Base-by-base conservation (phyloP, 64 coral and sea anemone genomes). In the Anthopleura sola region DNA sequence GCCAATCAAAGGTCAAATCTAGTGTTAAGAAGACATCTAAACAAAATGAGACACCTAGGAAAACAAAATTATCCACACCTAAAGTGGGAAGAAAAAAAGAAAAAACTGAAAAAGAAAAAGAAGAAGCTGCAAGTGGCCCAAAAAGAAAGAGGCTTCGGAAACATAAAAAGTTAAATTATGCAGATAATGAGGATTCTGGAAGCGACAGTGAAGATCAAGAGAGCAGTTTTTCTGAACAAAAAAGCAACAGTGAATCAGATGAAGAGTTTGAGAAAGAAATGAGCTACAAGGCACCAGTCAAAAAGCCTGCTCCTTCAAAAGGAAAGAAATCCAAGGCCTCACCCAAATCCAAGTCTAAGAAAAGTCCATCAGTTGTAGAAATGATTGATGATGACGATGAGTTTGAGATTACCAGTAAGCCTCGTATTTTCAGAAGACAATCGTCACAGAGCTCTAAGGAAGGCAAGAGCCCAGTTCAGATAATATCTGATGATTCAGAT, bases 401-500 rank as follows among this genome's bases (percentile, higher is more conserved):
- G 32, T 91, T 91, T 91, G 89, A 91, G 28, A 66, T 91, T 1
- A 69, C 75, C 8, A 91, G 89, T 47, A 86, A 91, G 50, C 89
- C 89, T n/a, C 50, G 50, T 23, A 64, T 90, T 23, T 53, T 54
- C 16, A 81, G 55, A 19, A 85, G 74, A 69, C 50, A 53, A 17
- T 53, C 50, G 14, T 53, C 50, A 53, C 50, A 53, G 13, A 75
- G 36, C 78, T 24, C 49, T 44, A 82, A 37, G 46, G 31, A 38
- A 66, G 32, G 14, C 49, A 62, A 60, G 48, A 91, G 48, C 8
- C 75, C 21, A 24, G 46, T 86, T 19, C 69, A 86, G 39, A 55
- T 91, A 46, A 75, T 84, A 10, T 91, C 89, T 51, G 89, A 91
- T 86, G 89, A 91, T 33, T 86, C 89, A 4, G 84, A 86, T 91